Evolutionary conservation across 30 jellyfish, hydroid and myxozoan species (phyloP), one percentile per base, ranked within the genome.

Genomic region (Chrysaora quinquecirrha): DNA sequence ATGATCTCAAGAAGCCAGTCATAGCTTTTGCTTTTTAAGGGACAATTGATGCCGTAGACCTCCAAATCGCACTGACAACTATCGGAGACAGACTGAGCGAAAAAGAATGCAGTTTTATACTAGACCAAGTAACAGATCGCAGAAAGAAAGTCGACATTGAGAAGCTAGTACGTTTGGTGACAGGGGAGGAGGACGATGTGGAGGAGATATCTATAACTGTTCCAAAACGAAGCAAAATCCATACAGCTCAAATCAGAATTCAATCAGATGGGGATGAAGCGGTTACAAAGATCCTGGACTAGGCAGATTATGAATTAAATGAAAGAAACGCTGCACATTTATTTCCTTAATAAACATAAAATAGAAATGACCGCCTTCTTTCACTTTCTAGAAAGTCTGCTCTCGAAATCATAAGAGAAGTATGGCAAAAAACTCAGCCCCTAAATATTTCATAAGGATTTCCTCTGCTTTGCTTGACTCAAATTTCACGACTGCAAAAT

Each of bases 1-100:
- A n/a, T n/a, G n/a, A n/a, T n/a, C n/a, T n/a, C n/a, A n/a, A n/a
- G n/a, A n/a, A n/a, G n/a, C n/a, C n/a, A n/a, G n/a, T n/a, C n/a
- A n/a, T n/a, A n/a, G n/a, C n/a, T n/a, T n/a, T n/a, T n/a, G n/a
- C n/a, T n/a, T n/a, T 38, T 38, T 70, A 52, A 11, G 76, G 83
- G 16, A 65, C 31, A 1, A 30, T 80, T 12, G 80, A 69, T 32
- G 83, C 90, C 23, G 47, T 21, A 7, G 90, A 80, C 14, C 66
- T 80, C 21, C 46, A 48, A 47, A 65, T 80, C 0, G 90, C 83
- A 2, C 46, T 80, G 68, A 80, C 90, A 27, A 49, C 82, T 23
- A 47, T 66, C 52, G 90, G 90, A 1, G 90, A 80, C 75, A 80
- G 32, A 23, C 76, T 80, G 22, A 64, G 76, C 25, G 35, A 30